Evolutionary conservation across 2,888 invertebrate genomes (phyloP).

Genomic region (Rhamnusium bicolor): DNA sequence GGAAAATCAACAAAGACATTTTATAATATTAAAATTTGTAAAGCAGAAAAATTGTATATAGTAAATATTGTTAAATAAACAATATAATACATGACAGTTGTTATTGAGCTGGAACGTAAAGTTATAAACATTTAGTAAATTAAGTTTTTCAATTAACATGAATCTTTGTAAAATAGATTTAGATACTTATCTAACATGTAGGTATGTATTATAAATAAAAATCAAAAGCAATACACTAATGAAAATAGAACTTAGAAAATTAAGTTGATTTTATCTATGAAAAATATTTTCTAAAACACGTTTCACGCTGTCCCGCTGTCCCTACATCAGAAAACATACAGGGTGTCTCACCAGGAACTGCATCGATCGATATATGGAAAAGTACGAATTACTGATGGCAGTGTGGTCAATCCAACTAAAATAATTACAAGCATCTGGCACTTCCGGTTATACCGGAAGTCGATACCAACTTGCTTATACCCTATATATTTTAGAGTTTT

Average conservation of each 20-base stretch:
- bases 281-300: too few relatives aligned
- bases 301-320: too few relatives aligned
- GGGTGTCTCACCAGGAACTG: too few relatives aligned
- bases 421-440: too few relatives aligned
- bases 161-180: background rate
- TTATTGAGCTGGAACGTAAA: too few relatives aligned
- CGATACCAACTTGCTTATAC: too few relatives aligned
- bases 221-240: conserved; percentile 12
- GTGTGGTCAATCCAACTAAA: too few relatives aligned
- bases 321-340: too few relatives aligned
- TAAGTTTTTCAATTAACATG: background rate
- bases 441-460: too few relatives aligned
- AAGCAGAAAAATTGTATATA: conserved; percentile 55
- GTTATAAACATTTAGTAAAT: background rate
- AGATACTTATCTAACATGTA: background rate
- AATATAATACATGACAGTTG: conserved; percentile 6
- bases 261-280: background rate
- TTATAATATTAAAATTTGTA: conserved; percentile 58
- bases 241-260: background rate
- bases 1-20: conserved; percentile 53
- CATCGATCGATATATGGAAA: too few relatives aligned
- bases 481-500: too few relatives aligned
- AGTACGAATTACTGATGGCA: too few relatives aligned
- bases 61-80: conserved; percentile 50
- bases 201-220: background rate